Conservation (phyloP, 2,113 vertebrate genomes). For the Aviceda subcristata region DNA sequence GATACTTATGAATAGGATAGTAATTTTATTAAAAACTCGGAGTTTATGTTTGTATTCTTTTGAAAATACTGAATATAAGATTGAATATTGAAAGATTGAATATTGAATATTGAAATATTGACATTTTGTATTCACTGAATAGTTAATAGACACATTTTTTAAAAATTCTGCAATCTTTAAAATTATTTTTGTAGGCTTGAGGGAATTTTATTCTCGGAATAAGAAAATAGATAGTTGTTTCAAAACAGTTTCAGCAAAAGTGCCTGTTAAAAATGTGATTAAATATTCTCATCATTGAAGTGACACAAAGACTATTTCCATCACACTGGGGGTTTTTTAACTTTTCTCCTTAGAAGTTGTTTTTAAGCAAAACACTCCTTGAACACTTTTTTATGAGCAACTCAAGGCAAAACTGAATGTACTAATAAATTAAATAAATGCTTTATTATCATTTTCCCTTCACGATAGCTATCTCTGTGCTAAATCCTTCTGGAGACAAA, state of each 20-base stretch:
- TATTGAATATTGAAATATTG: neutral
- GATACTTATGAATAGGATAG: neutral
- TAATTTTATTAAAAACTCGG: neutral
- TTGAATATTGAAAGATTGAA: neutral
- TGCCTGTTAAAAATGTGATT: neutral
- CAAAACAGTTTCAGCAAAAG: neutral
- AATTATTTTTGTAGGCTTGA: neutral
- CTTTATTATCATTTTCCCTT: neutral
- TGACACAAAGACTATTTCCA: neutral
- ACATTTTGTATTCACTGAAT: neutral
- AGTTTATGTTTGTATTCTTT: neutral
- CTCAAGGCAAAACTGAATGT: neutral
- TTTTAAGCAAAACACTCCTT: neutral
- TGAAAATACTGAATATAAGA: neutral
- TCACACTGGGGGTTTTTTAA: neutral
- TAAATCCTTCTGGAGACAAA: neutral
- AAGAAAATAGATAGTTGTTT: neutral
- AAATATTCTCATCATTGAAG: neutral
- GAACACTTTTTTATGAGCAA: neutral
- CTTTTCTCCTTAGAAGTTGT: neutral
- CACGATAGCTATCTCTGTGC: neutral
- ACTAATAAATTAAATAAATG: neutral
- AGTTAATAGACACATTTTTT: neutral
- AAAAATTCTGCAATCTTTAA: neutral
- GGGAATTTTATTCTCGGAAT: neutral